Evolutionary conservation across 1,140 invertebrate genomes (phyloP).

Genomic region (Drosophila ogumai): DNA sequence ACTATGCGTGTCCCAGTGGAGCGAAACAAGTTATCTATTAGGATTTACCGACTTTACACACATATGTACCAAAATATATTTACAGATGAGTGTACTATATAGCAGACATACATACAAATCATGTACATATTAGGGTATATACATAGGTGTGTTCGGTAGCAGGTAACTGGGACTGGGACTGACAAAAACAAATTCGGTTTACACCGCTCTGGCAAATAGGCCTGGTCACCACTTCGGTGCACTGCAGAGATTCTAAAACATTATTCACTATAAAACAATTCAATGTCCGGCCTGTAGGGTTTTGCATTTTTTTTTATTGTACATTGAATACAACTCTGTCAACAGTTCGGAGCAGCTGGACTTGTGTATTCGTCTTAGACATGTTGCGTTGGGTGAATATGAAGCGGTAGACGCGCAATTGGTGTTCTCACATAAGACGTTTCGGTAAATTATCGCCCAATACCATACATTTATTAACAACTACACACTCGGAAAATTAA

Average conservation of each 20-base stretch:
- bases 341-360: slow-evolving; percentile 14
- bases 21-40: slow-evolving; percentile 22
- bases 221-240: neutral
- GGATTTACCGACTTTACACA: slow-evolving; percentile 13
- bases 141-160: slow-evolving; percentile 11
- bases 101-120: slow-evolving; percentile 8
- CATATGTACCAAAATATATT: neutral
- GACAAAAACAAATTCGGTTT: slow-evolving; percentile 10
- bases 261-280: slow-evolving; percentile 9
- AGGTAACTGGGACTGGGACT: slow-evolving; percentile 2
- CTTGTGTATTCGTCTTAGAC: neutral
- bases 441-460: slow-evolving; percentile 13
- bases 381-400: neutral
- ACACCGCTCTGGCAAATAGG: neutral
- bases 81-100: slow-evolving; percentile 21
- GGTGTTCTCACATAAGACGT: slow-evolving; percentile 11
- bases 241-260: neutral
- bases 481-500: slow-evolving; percentile 13
- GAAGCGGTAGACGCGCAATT: neutral
- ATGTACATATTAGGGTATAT: slow-evolving; percentile 20
- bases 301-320: neutral
- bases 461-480: slow-evolving; percentile 19
- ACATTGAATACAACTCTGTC: slow-evolving; percentile 18
- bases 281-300: slow-evolving; percentile 6
- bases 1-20: slow-evolving; percentile 10